Conservation (phyloP, 2,888 invertebrate genomes). For the Ditylenchus weischeri region DNA sequence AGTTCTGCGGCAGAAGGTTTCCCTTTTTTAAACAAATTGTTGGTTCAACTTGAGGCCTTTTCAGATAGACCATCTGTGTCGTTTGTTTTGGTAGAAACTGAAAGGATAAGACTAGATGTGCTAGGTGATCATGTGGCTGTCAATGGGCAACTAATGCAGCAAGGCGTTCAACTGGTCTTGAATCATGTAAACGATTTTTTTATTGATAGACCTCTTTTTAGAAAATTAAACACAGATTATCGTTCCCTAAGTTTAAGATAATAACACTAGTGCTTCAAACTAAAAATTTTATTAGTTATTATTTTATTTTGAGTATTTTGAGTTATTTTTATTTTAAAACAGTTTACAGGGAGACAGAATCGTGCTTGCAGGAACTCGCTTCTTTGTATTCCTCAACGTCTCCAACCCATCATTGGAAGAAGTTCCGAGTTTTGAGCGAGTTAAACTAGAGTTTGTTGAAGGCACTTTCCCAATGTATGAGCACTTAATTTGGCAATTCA, state of each 20-base stretch:
- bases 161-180: background rate
- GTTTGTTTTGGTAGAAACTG: no score
- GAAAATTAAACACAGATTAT: no score
- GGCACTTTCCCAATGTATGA: slow-evolving; percentile 1
- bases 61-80: background rate
- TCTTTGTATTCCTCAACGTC: background rate
- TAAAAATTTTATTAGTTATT: no score
- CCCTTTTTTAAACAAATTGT: background rate
- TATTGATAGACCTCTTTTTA: background rate
- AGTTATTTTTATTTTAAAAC: background rate
- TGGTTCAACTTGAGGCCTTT: background rate
- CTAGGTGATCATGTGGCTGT: slow-evolving; percentile 4
- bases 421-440: slow-evolving; percentile 3
- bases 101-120: background rate
- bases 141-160: background rate
- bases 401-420: background rate
- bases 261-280: no score
- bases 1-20: slow-evolving; percentile 6
- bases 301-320: no score
- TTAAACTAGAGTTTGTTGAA: slow-evolving; percentile 7
- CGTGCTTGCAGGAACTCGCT: background rate
- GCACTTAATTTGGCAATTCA: background rate
- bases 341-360: background rate
- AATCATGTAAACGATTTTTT: background rate
- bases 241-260: no score